Evolutionary conservation across 2,113 vertebrate genomes (phyloP), one percentile per base, ranked within the genome.

Genomic region (Camelus dromedarius): DNA sequence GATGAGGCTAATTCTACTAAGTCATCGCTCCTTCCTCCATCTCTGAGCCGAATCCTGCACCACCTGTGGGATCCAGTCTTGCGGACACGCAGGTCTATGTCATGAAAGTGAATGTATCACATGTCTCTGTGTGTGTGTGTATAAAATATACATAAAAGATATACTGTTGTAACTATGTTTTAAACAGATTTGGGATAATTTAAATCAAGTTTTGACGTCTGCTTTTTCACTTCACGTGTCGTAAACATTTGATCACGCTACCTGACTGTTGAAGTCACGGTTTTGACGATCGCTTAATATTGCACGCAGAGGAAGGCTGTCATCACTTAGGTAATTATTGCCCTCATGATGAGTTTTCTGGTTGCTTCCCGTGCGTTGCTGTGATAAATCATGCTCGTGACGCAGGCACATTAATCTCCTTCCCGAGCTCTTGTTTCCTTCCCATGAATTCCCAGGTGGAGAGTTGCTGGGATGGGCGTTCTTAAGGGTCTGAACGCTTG

Each of bases 11-110:
- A n/a, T 79, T 42, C 89, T 60, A 58, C 69, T 16, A 22, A 48
- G 69, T 38, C 26, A 1, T 3, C 50, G 26, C 76, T n/a, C 30
- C 38, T 35, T 52, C 20, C 50, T 54, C 58, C 0, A 0, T 8
- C 30, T 48, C 28, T 11, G 38, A 20, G 3, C 50, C 13, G 6
- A 5, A 54, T 11, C 28, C 38, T 18, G 13, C 52, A 50, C 19
- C 0, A 3, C 22, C 18, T 16, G 1, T 3, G 0, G 60, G 46
- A 1, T 19, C 16, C 69, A 0, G 58, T 72, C 30, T 24, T 35
- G 86, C 77, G 22, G 92, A 85, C 24, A 58, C 67, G 3, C 11
- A 24, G 30, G 67, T 50, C 67, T 32, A 1, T 14, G 19, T 19
- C 15, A 19, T 7, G 28, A 19, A 30, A 52, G 82, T 35, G 60